Base-by-base conservation (phyloP, 30 jellyfish, hydroid and myxozoan genomes). In the Pseudorhiza aurosa region DNA sequence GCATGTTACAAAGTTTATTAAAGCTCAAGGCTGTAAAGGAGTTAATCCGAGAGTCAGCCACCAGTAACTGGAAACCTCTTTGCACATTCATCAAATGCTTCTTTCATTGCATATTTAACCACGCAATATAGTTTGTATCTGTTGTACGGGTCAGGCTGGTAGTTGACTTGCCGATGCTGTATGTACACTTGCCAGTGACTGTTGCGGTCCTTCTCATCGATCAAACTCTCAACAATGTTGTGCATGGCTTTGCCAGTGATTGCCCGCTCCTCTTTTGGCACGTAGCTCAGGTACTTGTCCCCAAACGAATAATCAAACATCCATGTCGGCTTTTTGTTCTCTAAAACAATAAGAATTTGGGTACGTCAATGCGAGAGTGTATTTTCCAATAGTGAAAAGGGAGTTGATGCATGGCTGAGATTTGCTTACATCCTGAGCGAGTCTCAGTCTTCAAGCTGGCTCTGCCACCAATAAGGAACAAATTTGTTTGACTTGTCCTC, bases 111-210 rank as follows among this genome's bases (percentile, higher is more conserved):
- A 40, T 71, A 69, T 28, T 35, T 72, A 14, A 39, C 46, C 2
- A 45, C 81, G 56, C 95, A 84, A 57, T 71, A 84, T 33, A 84
- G 24, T 11, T 1, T 21, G 56, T 47, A 84, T 44, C 95, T 44
- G 35, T 69, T 56, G 45, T 84, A 84, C 18, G 59, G 37, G 22
- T 73, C 88, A 9, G 85, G 84, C 30, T 84, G 88, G 62, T 84
- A 84, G 44, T 84, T 62, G 53, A 73, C 88, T 50, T 84, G 95
- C 2, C 95, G 83, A 50, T 84, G 95, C 40, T 73, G 79, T 2
- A 71, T 84, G 72, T 69, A 84, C 17, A 42, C 64, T 17, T 47
- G 70, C 95, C 95, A 84, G 57, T 68, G 80, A 15, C 32, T 9
- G 85, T 73, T 73, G 40, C 10, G 47, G 57, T 58, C 56, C 0